These are phyloP conservation scores for Lerista edwardsae DNA, from an alignment of 2,797 vertebrate genomes.

Conservation along the genomic window DNA sequence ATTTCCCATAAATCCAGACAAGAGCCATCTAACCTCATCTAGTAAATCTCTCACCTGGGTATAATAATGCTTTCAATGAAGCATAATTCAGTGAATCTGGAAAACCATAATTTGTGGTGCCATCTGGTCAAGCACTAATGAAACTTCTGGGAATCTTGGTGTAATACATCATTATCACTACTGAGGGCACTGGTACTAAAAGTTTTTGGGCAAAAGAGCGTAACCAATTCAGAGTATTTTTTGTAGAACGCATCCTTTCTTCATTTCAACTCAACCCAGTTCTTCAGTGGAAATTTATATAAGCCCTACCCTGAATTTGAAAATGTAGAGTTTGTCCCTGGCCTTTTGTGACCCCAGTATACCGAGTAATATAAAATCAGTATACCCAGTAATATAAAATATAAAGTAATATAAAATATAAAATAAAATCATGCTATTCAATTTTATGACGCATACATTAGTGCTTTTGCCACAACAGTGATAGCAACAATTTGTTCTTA, in stretches of 20 bases:
- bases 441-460: background rate
- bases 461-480: background rate
- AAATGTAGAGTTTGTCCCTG: background rate
- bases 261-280: background rate
- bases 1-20: conserved; percentile 38
- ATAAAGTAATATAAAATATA: too few relatives aligned
- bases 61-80: conserved; percentile 41
- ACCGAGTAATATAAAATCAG: too few relatives aligned
- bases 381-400: background rate
- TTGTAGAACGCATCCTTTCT: background rate
- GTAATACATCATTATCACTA: conserved; percentile 30
- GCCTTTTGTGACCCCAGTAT: background rate
- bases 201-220: background rate
- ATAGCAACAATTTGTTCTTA: background rate
- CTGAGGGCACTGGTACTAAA: background rate
- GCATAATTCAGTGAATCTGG: conserved; percentile 31
- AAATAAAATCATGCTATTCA: too few relatives aligned
- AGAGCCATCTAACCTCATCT: conserved; percentile 41
- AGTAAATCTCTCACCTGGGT: conserved; percentile 47
- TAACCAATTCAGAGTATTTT: background rate
- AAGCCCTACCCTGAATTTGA: too few relatives aligned
- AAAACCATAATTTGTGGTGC: conserved; percentile 41
- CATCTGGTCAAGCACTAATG: conserved; percentile 44
- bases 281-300: background rate
- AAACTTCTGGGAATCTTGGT: conserved; percentile 28